A percentile compares a stretch with the other conserved stretches of the same genome.
These are phyloP conservation scores for Cacatua alba DNA, from an alignment of 2,113 vertebrate genomes.

Conservation along the genomic window DNA sequence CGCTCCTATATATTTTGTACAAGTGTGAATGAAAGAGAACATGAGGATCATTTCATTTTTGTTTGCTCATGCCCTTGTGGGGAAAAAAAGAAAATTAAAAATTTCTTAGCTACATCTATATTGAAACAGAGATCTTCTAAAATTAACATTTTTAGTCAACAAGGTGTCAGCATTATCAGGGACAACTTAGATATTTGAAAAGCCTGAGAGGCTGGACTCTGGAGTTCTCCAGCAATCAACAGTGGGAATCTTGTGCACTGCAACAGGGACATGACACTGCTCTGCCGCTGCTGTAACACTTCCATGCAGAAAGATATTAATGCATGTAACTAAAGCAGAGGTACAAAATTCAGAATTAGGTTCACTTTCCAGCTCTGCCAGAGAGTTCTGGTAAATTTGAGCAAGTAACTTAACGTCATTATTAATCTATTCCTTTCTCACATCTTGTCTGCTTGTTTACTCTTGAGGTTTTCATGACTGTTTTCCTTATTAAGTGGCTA, in stretches of 20 bases:
- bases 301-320: background rate
- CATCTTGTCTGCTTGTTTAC: background rate
- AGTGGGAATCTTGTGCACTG: background rate
- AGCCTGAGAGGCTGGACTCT: background rate
- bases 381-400: background rate
- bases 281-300: background rate
- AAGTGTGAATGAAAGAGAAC: background rate
- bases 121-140: background rate
- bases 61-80: background rate
- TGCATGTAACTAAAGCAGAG: background rate
- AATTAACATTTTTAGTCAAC: background rate
- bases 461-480: background rate
- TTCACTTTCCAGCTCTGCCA: background rate
- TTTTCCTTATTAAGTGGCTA: slow-evolving; percentile 1
- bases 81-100: background rate
- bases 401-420: background rate
- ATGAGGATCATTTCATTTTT: background rate
- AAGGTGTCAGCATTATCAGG: background rate
- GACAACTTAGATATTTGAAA: background rate
- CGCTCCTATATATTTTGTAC: background rate
- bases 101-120: background rate
- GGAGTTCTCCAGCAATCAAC: background rate
- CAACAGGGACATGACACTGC: background rate
- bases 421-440: background rate
- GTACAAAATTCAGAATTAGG: background rate